A percentile compares a stretch with the other conserved stretches of the same genome.
Evolutionary conservation across 2,113 vertebrate species (phyloP).

Genomic region (Archocentrus centrarchus): DNA sequence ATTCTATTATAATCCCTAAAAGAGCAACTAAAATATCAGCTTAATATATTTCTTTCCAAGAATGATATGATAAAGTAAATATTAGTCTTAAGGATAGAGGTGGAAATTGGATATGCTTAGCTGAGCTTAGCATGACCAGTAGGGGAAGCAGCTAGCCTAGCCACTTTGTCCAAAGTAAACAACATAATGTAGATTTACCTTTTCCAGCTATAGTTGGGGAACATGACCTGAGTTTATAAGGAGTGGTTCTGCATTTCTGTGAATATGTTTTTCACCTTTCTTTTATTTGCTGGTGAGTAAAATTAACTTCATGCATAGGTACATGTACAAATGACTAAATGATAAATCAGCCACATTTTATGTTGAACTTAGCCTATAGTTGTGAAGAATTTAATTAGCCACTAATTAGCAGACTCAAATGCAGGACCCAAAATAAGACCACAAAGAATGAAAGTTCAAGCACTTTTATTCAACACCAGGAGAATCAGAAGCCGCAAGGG

Average conservation of each 20-base stretch:
- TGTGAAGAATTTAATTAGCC: no score
- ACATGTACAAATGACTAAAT: background rate
- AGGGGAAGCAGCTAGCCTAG: background rate
- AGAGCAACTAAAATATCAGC: background rate
- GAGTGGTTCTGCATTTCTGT: no score
- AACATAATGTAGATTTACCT: background rate
- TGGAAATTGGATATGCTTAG: background rate
- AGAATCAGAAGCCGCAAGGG: no score
- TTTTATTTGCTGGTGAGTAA: background rate
- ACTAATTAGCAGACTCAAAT: no score
- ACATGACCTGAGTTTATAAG: no score
- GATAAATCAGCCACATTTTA: background rate
- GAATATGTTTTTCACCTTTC: background rate
- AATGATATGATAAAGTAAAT: background rate
- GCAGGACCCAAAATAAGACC: no score
- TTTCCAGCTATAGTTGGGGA: background rate
- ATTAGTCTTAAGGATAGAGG: background rate
- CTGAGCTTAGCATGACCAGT: background rate
- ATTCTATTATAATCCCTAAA: constrained; percentile 23
- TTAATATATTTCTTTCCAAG: background rate
- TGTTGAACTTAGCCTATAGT: background rate
- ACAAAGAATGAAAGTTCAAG: no score
- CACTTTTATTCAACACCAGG: no score
- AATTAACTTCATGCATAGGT: background rate
- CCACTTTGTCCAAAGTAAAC: no score